Conservation (phyloP, 2,797 vertebrate species). For the Pangasius djambal region DNA sequence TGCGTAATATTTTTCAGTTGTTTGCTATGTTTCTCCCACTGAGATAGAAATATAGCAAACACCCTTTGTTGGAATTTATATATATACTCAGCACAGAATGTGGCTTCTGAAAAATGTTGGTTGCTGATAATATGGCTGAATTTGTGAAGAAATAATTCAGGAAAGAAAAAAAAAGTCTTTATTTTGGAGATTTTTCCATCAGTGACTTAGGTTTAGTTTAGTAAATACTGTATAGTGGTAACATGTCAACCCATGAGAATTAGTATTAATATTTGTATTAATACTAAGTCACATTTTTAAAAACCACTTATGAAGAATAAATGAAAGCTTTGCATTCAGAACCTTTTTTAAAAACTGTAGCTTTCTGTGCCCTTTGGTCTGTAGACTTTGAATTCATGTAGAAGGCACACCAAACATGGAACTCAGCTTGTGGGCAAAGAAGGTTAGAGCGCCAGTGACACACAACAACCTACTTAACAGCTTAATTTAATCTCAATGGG, state of each 20-base stretch:
- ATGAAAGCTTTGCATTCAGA: neutral
- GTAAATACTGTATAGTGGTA: neutral
- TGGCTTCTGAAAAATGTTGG: neutral
- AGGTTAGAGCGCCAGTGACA: conserved; percentile 61
- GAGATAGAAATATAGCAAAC: neutral
- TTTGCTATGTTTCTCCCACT: neutral
- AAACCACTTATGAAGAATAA: neutral
- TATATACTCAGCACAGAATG: neutral
- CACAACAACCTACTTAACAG: conserved; percentile 63
- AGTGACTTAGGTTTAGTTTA: neutral
- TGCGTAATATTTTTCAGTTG: neutral
- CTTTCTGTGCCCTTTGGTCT: conserved; percentile 20
- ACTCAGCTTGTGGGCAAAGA: conserved; percentile 45
- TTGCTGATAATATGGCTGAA: neutral
- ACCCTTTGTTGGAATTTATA: neutral
- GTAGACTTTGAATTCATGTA: conserved; percentile 5
- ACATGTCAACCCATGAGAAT: neutral
- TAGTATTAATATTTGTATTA: neutral
- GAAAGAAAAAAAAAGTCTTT: neutral
- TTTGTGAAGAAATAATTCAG: neutral
- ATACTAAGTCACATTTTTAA: neutral
- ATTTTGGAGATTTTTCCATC: neutral
- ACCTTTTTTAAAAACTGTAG: neutral
- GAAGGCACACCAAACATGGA: conserved; percentile 23
- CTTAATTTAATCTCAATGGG: conserved; percentile 65